Conservation (phyloP, 2,888 invertebrate species). For the Periphyllus acericola region DNA sequence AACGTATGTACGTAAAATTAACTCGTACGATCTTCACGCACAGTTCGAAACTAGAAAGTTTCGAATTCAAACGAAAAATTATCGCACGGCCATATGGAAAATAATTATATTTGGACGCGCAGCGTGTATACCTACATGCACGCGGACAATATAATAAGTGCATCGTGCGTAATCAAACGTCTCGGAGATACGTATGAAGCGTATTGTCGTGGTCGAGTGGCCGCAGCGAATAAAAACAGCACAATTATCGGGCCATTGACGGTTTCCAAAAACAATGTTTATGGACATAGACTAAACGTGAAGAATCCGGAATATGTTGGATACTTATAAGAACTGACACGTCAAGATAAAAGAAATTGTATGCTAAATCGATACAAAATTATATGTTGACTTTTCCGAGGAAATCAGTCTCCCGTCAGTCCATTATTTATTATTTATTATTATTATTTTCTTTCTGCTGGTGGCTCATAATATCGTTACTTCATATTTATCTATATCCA, state of each 20-base stretch:
- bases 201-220: neutral
- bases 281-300: no score
- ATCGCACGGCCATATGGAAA: neutral
- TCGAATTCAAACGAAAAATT: neutral
- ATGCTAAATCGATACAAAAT: neutral
- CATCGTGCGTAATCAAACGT: neutral
- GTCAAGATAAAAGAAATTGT: neutral
- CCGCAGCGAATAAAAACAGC: neutral
- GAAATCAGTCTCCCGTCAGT: neutral
- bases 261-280: conserved; percentile 4
- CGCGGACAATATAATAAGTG: neutral
- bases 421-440: neutral
- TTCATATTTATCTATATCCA: no score
- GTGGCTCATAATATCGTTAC: no score
- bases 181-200: neutral
- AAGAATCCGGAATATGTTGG: neutral
- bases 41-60: no score
- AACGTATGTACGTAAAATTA: no score
- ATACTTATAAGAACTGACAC: neutral
- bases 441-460: no score
- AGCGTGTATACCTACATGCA: no score
- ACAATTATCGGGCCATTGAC: neutral
- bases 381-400: neutral
- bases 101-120: neutral
- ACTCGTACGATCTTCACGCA: no score